Evolutionary conservation across 2,113 vertebrate species (phyloP).

Genomic region (Scopus umbretta): DNA sequence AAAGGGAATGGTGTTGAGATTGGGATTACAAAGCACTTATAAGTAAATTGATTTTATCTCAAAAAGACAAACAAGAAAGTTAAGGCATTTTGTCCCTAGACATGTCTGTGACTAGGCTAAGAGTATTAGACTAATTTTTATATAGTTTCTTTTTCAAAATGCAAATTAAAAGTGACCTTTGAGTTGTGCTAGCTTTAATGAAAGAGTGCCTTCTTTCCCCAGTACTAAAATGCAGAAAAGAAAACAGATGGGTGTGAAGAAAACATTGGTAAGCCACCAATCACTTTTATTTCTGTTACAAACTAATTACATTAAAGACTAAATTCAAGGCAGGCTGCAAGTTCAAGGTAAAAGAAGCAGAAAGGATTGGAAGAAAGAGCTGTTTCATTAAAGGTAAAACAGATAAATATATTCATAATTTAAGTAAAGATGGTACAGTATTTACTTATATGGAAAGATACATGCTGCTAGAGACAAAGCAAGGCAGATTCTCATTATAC

Average conservation of each 20-base stretch:
- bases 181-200: conserved; percentile 22
- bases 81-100: not conserved
- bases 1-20: not conserved
- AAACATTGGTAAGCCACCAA: conserved; percentile 18
- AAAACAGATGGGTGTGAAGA: conserved; percentile 45
- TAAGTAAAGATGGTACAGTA: not conserved
- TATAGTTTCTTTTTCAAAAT: not conserved
- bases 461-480: not conserved
- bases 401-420: not conserved
- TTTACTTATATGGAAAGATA: not conserved
- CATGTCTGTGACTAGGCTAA: not conserved
- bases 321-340: conserved; percentile 1
- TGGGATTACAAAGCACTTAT: not conserved
- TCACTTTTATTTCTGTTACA: conserved; percentile 53
- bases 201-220: not conserved
- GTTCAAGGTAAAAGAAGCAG: conserved; percentile 10
- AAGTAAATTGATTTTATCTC: not conserved
- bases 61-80: not conserved
- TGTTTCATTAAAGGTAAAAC: not conserved
- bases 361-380: not conserved
- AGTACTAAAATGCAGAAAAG: conserved; percentile 17
- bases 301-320: conserved; percentile 52
- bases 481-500: not conserved
- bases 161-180: conserved; percentile 20
- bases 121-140: not conserved